Evolutionary conservation across 2,888 invertebrate species (phyloP), one percentile per base, ranked within the genome.

Genomic region (Ornithoptera alexandrae): DNA sequence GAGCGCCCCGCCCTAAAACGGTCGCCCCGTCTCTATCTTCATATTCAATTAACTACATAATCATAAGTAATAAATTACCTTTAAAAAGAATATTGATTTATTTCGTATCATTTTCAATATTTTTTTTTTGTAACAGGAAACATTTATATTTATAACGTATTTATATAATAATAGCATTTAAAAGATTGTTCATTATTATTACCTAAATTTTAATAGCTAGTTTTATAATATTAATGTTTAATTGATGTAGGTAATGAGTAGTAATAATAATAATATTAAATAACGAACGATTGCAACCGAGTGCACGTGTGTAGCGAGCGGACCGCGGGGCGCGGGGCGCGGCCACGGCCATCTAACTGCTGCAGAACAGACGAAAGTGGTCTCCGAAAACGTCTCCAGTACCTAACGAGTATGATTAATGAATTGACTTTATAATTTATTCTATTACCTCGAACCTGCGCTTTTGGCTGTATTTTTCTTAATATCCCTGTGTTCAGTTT

Each of bases 61-160:
- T 90, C 90, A 90, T 88, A 91, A 91, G 90, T 92, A 89, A 92
- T 92, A 90, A 91, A 92, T 91, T 90, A 92, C 90, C 84, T 83
- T 91, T 90, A 90, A 92, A 92, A 92, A 92, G 89, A 91, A 92
- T 91, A 90, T 91, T 90, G 92, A 92, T 92, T 92, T 88, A 91
- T 86, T 89, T 92, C 92, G 92, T 92, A 92, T 92, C 89, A 89
- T 91, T 90, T 90, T 92, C 90, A 91, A 90, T 91, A 91, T 91
- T 90, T 89, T 89, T 89, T 84, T 88, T 92, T 91, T 90, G 92
- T 93, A 93, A 93, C 93, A 93, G 93, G 93, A 92, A 93, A 93
- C 93, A 93, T 93, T 93, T 91, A 92, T 93, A 90, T 90, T 91
- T 87, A 93, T 93, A 93, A 93, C 93, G 92, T 93, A 93, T 93